These are phyloP conservation scores for Chromis chromis DNA, from an alignment of 2,797 vertebrate genomes.

Conservation along the genomic window DNA sequence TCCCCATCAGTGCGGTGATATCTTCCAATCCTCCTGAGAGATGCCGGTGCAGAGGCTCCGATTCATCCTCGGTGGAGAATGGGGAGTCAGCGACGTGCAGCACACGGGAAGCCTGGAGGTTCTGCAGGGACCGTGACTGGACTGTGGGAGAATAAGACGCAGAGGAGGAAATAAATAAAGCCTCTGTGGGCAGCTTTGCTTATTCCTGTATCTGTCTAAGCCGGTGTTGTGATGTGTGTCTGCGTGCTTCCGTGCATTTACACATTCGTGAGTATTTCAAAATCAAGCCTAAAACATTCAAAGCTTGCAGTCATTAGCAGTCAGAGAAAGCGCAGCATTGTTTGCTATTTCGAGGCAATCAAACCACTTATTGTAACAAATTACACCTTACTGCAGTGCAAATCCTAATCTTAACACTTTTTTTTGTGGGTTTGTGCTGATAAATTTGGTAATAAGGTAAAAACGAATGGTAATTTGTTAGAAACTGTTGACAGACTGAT, in stretches of 20 bases:
- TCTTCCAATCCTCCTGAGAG: slow-evolving; percentile 68
- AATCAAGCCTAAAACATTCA: slow-evolving; percentile 11
- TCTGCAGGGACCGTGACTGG: slow-evolving; percentile 85
- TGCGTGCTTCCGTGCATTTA: neutral
- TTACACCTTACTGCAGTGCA: neutral
- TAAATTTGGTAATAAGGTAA: slow-evolving; percentile 1
- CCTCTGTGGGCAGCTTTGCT: slow-evolving; percentile 4
- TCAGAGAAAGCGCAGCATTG: neutral
- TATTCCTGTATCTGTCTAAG: slow-evolving; percentile 21
- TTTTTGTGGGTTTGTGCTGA: neutral
- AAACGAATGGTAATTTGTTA: slow-evolving; percentile 13
- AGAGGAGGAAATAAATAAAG: slow-evolving; percentile 17
- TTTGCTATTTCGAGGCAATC: slow-evolving; percentile 17
- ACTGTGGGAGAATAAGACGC: slow-evolving; percentile 76
- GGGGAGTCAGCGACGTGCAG: slow-evolving; percentile 81
- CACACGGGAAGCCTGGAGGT: slow-evolving; percentile 82
- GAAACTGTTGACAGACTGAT: slow-evolving; percentile 2
- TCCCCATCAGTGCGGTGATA: slow-evolving; percentile 71
- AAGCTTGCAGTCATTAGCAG: slow-evolving; percentile 4
- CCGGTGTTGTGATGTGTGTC: neutral
- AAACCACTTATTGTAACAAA: slow-evolving; percentile 38
- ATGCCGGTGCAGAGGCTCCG: slow-evolving; percentile 76
- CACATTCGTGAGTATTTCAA: neutral
- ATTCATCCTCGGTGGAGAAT: slow-evolving; percentile 81
- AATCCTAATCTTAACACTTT: slow-evolving; percentile 20